Percentiles rank a stretch among this genome's conserved stretches.
These are phyloP conservation scores for Eristalis intricaria DNA, from an alignment of 2,888 invertebrate species.

Conservation along the genomic window DNA sequence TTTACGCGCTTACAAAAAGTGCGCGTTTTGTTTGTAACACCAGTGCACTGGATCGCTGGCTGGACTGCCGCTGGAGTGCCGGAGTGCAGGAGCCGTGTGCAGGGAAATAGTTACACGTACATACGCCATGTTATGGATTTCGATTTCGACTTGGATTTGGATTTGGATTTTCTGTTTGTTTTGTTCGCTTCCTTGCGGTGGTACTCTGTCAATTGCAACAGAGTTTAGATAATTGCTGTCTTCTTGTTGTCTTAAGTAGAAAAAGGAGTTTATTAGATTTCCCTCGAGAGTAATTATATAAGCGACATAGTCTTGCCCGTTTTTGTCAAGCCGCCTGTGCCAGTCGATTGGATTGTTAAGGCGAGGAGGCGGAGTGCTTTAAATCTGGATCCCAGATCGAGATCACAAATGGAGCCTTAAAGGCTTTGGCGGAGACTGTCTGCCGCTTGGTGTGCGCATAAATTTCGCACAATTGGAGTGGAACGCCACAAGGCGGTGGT, in stretches of 20 bases:
- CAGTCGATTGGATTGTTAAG: background rate
- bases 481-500: too few relatives aligned
- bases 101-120: constrained; percentile 37
- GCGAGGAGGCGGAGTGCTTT: background rate
- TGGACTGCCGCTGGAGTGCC: background rate
- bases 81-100: background rate
- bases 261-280: constrained; percentile 48
- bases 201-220: constrained; percentile 54
- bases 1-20: constrained; percentile 24
- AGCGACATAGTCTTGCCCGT: constrained; percentile 8
- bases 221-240: constrained; percentile 62
- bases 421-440: too few relatives aligned
- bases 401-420: too few relatives aligned
- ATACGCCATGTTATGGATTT: constrained; percentile 18
- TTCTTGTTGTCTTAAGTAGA: constrained; percentile 50
- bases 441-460: too few relatives aligned
- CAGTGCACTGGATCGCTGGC: background rate
- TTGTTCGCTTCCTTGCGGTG: constrained; percentile 13
- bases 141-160: background rate
- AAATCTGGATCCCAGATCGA: too few relatives aligned
- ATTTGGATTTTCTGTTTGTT: background rate
- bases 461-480: too few relatives aligned
- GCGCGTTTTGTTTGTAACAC: constrained; percentile 12
- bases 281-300: constrained; percentile 23
- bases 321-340: background rate